A percentile compares a stretch with the other conserved stretches of the same genome.
Evolutionary conservation across 2,113 vertebrate species (phyloP).

Genomic region (Sceloporus tristichus): DNA sequence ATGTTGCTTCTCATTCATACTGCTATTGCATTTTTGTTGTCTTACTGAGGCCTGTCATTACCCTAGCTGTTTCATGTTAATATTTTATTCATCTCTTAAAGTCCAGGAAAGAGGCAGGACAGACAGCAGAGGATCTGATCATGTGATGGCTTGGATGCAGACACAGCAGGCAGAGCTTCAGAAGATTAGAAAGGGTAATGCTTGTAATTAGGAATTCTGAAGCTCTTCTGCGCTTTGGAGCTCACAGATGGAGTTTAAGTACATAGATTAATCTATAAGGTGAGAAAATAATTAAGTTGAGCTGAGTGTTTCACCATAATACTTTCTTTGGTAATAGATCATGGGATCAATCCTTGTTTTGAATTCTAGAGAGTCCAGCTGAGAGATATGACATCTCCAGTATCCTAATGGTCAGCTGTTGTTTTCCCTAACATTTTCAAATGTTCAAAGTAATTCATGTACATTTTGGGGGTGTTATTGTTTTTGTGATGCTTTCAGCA

Average conservation of each 20-base stretch:
- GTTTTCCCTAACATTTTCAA: neutral
- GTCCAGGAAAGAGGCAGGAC: slow-evolving; percentile 36
- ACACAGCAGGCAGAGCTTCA: slow-evolving; percentile 44
- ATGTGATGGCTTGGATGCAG: slow-evolving; percentile 31
- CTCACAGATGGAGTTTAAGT: slow-evolving; percentile 36
- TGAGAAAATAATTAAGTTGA: slow-evolving; percentile 52
- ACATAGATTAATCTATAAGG: slow-evolving; percentile 52
- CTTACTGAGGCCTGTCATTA: slow-evolving; percentile 19
- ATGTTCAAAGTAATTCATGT: neutral
- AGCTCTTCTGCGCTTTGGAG: slow-evolving; percentile 29
- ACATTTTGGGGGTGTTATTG: neutral
- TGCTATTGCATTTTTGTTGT: neutral
- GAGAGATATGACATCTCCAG: neutral
- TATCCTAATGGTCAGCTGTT: neutral
- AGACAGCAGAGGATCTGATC: slow-evolving; percentile 35
- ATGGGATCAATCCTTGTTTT: slow-evolving; percentile 25
- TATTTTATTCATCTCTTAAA: slow-evolving; percentile 41
- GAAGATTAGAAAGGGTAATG: slow-evolving; percentile 44
- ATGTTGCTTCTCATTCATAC: neutral
- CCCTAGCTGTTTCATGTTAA: neutral
- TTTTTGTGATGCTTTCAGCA: neutral
- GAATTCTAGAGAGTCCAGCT: neutral
- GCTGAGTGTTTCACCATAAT: slow-evolving; percentile 42
- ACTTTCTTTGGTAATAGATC: slow-evolving; percentile 35
- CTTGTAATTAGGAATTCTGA: slow-evolving; percentile 50